A percentile compares a stretch with the other conserved stretches of the same genome.
These are phyloP conservation scores for Varanus komodoensis DNA, from an alignment of 2,113 vertebrate genomes.

Conservation along the genomic window DNA sequence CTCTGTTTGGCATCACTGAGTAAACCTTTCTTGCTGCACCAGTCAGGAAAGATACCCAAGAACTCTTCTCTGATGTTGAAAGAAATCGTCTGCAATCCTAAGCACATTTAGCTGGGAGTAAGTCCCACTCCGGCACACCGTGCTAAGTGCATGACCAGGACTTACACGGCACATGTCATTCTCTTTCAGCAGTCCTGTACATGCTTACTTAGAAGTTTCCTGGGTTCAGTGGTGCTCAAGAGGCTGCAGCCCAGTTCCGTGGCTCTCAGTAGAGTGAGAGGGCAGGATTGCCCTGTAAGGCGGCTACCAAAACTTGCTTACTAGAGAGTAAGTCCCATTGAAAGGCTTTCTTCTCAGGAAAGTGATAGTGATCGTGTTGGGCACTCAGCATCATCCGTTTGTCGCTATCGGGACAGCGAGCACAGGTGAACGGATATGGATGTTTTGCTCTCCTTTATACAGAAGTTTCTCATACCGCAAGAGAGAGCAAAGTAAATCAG, in stretches of 20 bases:
- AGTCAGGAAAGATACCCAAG: not conserved
- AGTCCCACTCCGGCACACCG: not conserved
- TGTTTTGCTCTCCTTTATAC: not conserved
- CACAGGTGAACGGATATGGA: not conserved
- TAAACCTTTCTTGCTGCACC: not conserved
- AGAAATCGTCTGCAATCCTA: not conserved
- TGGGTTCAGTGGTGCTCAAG: not conserved
- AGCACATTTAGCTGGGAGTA: not conserved
- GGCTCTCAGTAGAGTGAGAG: no score
- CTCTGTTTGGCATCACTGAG: not conserved
- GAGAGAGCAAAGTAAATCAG: not conserved
- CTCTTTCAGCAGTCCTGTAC: not conserved
- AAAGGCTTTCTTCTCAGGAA: no score
- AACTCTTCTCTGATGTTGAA: not conserved
- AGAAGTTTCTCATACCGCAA: not conserved
- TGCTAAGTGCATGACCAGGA: not conserved
- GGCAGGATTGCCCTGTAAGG: not conserved
- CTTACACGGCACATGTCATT: not conserved
- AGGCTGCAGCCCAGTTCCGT: no score
- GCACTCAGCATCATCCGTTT: not conserved
- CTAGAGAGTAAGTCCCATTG: not conserved
- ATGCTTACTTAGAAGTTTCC: not conserved
- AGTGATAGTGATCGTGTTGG: no score
- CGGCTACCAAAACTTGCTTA: not conserved
- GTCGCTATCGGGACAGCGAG: not conserved